Percentiles rank a stretch among this genome's conserved stretches.
Evolutionary conservation across 1,140 invertebrate species (phyloP).

Genomic region (Ephestia elutella): DNA sequence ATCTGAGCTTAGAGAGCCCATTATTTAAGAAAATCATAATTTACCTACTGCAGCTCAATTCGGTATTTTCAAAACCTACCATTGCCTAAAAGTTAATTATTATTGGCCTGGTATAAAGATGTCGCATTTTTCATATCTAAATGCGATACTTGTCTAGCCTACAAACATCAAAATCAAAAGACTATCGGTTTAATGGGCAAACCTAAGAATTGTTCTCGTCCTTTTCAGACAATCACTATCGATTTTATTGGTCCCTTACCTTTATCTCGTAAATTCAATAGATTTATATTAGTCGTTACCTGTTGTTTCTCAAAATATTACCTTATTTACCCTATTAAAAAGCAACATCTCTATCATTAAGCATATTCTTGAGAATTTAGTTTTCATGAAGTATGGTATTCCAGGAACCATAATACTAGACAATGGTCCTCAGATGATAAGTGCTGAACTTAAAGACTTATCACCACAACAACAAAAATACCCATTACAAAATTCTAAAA

Average conservation of each 20-base stretch:
- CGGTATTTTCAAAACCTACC: too few relatives aligned
- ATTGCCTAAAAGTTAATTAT: neutral
- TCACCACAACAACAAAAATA: too few relatives aligned
- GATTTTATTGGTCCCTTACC: conserved; percentile 28
- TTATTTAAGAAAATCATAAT: neutral
- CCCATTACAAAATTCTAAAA: too few relatives aligned
- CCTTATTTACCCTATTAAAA: conserved; percentile 20
- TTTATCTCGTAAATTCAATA: conserved; percentile 19
- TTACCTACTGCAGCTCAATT: too few relatives aligned
- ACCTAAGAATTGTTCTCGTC: conserved; percentile 18
- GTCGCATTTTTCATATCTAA: conserved; percentile 17
- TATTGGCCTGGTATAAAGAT: conserved; percentile 11
- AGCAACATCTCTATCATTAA: conserved; percentile 31
- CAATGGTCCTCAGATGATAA: conserved; percentile 34
- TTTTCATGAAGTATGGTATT: conserved; percentile 37
- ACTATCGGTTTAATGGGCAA: conserved; percentile 15
- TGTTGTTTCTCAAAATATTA: conserved; percentile 32
- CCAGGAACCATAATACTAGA: conserved; percentile 50
- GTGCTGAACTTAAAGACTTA: too few relatives aligned
- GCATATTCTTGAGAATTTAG: conserved; percentile 27
- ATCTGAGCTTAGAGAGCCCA: too few relatives aligned
- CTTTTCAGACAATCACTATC: conserved; percentile 23
- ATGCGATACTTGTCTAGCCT: conserved; percentile 16
- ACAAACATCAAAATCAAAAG: conserved; percentile 15
- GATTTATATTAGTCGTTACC: conserved; percentile 21